These are phyloP conservation scores for Campopleginae sp. DNA, from an alignment of 2,888 invertebrate genomes.

Conservation along the genomic window DNA sequence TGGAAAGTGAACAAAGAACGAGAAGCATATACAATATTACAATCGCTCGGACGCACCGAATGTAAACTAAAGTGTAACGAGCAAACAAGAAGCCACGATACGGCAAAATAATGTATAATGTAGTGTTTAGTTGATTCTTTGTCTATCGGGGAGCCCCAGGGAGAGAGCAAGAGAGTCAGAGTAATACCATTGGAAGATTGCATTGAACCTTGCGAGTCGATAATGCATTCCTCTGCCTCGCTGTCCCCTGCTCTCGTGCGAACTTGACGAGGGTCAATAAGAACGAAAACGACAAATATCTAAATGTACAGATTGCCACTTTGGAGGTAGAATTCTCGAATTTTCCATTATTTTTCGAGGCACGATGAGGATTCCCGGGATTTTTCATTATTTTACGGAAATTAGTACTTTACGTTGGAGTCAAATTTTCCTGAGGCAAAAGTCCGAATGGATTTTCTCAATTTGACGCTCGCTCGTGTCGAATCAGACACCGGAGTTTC, in stretches of 20 bases:
- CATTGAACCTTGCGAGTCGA: conserved; percentile 63
- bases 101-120: conserved; percentile 63
- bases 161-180: neutral
- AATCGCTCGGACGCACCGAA: conserved; percentile 48
- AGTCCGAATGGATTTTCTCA: conserved; percentile 33
- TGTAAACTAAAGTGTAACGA: conserved; percentile 65
- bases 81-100: conserved; percentile 65
- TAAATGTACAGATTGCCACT: neutral
- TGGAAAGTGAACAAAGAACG: conserved; percentile 57
- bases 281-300: neutral
- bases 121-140: conserved; percentile 44
- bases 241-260: conserved; percentile 41
- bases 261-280: conserved; percentile 45
- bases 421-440: conserved; percentile 51
- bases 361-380: neutral
- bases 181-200: conserved; percentile 54
- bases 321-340: conserved; percentile 70
- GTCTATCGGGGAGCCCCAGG: no score
- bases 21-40: conserved; percentile 58
- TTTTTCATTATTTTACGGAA: neutral
- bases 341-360: neutral
- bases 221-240: conserved; percentile 60
- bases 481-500: conserved; percentile 9
- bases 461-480: conserved; percentile 35
- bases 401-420: neutral